phyloP scores from a whole-genome alignment of 64 coral and sea anemone genomes.

The Cladopsammia gracilis region DNA sequence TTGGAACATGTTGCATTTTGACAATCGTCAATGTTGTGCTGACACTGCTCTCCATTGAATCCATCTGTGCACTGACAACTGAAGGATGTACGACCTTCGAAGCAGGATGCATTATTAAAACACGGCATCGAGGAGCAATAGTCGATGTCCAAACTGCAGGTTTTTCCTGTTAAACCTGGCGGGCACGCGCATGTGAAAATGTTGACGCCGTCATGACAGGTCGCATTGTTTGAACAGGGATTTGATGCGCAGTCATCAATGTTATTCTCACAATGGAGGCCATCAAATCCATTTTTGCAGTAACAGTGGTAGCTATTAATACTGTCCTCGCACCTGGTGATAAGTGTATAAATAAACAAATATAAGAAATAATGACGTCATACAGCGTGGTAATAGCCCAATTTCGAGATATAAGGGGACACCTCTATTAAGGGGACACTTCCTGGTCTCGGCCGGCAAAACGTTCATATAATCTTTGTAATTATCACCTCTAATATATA shows the following conservation, averaged over 20 bases:
- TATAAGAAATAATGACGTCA: too few species aligned
- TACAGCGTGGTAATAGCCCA: too few species aligned
- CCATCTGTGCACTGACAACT: slow-evolving; percentile 1
- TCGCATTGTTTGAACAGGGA: slow-evolving; percentile 51
- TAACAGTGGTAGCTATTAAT: background rate
- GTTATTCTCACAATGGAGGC: slow-evolving; percentile 29
- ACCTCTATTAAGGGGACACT: too few species aligned
- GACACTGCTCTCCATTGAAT: slow-evolving; percentile 15
- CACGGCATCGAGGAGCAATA: background rate
- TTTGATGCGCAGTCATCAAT: too few species aligned
- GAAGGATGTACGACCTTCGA: background rate
- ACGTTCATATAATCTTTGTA: too few species aligned
- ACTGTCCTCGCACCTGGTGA: background rate
- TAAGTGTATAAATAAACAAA: too few species aligned
- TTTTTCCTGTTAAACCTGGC: slow-evolving; percentile 43
- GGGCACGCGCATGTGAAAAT: slow-evolving; percentile 14
- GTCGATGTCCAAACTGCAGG: slow-evolving; percentile 17
- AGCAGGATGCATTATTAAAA: background rate
- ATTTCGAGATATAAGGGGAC: too few species aligned
- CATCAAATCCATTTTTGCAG: slow-evolving; percentile 2
- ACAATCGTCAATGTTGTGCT: background rate
- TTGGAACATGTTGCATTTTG: background rate
- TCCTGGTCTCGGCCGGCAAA: too few species aligned
- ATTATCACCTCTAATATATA: too few species aligned
- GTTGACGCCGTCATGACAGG: background rate